Evolutionary conservation across 1,140 invertebrate species (phyloP).

Genomic region (Eupeodes corollae): DNA sequence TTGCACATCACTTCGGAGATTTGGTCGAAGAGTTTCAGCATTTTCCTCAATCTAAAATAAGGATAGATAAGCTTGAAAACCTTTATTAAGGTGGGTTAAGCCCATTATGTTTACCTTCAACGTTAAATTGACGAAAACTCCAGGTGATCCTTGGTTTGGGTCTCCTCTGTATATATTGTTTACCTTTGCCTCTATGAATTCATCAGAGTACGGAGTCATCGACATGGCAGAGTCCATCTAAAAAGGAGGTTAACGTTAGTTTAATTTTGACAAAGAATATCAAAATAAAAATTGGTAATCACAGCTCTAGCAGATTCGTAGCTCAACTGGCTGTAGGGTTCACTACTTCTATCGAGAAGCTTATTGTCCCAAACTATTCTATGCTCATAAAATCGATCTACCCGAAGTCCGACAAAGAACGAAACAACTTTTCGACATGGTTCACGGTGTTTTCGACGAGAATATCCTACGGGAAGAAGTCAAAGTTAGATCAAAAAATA

Average conservation of each 20-base stretch:
- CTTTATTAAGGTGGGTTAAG: background rate
- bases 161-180: slow-evolving; percentile 72
- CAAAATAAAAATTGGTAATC: slow-evolving; percentile 29
- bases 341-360: slow-evolving; percentile 61
- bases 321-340: slow-evolving; percentile 67
- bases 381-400: slow-evolving; percentile 72
- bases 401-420: slow-evolving; percentile 63
- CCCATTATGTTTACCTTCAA: slow-evolving; percentile 42
- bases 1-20: slow-evolving; percentile 63
- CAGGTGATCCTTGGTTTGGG: slow-evolving; percentile 49
- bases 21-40: slow-evolving; percentile 51
- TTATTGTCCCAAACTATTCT: slow-evolving; percentile 63
- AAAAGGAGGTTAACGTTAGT: slow-evolving; percentile 12
- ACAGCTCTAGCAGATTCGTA: slow-evolving; percentile 76
- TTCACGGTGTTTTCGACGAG: slow-evolving; percentile 60
- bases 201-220: slow-evolving; percentile 77
- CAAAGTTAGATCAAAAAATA: background rate
- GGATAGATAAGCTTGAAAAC: background rate
- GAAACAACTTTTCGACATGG: slow-evolving; percentile 72
- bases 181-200: slow-evolving; percentile 67
- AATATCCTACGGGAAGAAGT: slow-evolving; percentile 48
- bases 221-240: slow-evolving; percentile 80
- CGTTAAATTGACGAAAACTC: slow-evolving; percentile 75
- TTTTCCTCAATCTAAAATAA: slow-evolving; percentile 45
- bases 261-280: background rate